These are phyloP conservation scores for Vicugna pacos DNA, from an alignment of 2,113 vertebrate genomes.

Conservation along the genomic window DNA sequence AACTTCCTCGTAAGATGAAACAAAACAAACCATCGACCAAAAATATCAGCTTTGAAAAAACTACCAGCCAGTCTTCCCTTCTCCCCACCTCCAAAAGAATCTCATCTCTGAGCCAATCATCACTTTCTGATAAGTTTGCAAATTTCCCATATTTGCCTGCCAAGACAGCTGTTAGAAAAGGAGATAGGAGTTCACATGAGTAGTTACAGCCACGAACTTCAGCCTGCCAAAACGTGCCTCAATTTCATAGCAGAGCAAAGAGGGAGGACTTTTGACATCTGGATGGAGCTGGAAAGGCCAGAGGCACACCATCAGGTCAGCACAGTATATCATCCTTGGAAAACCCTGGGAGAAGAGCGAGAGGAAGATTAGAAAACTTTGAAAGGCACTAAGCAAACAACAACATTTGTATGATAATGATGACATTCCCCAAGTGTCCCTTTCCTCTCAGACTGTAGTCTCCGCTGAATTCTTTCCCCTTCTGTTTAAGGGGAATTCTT, in stretches of 20 bases:
- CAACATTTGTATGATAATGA: not conserved
- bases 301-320: slow-evolving; percentile 65
- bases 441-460: not conserved
- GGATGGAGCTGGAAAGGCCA: slow-evolving; percentile 59
- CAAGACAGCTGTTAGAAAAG: slow-evolving; percentile 70
- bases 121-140: slow-evolving; percentile 67
- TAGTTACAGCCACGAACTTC: slow-evolving; percentile 62
- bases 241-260: slow-evolving; percentile 53
- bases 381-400: slow-evolving; percentile 18
- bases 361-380: not conserved
- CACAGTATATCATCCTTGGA: slow-evolving; percentile 63
- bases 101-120: slow-evolving; percentile 17
- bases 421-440: not conserved
- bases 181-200: slow-evolving; percentile 70
- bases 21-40: slow-evolving; percentile 49
- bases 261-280: slow-evolving; percentile 73
- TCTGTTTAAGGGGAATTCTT: not conserved
- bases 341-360: slow-evolving; percentile 56
- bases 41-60: slow-evolving; percentile 53
- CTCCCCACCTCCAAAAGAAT: not conserved
- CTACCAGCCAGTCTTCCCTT: not conserved
- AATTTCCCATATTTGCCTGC: slow-evolving; percentile 63
- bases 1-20: slow-evolving; percentile 53
- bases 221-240: slow-evolving; percentile 75
- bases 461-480: not conserved